Conservation (phyloP, 2,888 invertebrate genomes). For the Mactromeris polynyma region DNA sequence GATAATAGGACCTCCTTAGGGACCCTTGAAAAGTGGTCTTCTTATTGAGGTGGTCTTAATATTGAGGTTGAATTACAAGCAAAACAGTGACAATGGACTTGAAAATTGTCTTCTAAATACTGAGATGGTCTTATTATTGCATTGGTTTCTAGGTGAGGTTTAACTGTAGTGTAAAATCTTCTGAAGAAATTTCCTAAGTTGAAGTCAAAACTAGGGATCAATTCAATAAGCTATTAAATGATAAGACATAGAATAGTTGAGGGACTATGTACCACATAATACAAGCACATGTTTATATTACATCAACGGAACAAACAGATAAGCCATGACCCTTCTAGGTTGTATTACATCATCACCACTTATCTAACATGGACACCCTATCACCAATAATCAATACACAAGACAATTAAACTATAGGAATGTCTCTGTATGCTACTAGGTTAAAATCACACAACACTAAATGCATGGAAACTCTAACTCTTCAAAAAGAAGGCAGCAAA, state of each 20-base stretch:
- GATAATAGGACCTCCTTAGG: too few relatives aligned
- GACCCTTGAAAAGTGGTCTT: too few relatives aligned
- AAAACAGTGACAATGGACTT: too few relatives aligned
- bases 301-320: not conserved
- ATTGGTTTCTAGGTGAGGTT: too few relatives aligned
- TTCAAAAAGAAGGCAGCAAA: not conserved
- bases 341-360: not conserved
- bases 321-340: not conserved
- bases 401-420: not conserved
- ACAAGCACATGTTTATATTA: not conserved
- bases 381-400: conserved; percentile 21
- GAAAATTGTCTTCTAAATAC: too few relatives aligned
- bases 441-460: not conserved
- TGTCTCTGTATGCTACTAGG: not conserved
- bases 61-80: too few relatives aligned
- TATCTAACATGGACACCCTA: not conserved
- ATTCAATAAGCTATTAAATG: too few relatives aligned
- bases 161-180: too few relatives aligned
- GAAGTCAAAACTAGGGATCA: too few relatives aligned
- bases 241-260: not conserved
- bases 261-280: not conserved
- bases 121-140: too few relatives aligned
- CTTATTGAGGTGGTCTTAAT: too few relatives aligned
- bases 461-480: not conserved
- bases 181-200: too few relatives aligned